phyloP scores from a whole-genome alignment of 2,797 vertebrate species.

The Decapterus maruadsi region DNA sequence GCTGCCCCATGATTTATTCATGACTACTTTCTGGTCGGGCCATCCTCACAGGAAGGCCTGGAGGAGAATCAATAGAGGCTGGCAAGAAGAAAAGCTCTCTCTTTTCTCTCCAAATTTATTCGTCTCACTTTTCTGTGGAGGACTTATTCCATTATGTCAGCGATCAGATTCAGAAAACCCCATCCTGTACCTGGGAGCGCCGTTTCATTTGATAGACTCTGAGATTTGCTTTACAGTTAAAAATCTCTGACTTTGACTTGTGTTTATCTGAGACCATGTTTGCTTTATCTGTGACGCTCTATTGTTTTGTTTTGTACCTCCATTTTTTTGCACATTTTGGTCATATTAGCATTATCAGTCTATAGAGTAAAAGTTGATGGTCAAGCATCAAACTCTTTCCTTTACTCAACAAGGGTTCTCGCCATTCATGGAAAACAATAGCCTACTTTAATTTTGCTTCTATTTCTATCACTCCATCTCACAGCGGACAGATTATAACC shows the following conservation, averaged over 20 bases:
- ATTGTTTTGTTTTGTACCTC: not conserved
- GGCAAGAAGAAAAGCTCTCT: slow-evolving; percentile 38
- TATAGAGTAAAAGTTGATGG: too few species aligned
- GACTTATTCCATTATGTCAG: slow-evolving; percentile 37
- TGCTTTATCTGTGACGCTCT: too few species aligned
- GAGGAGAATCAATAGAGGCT: slow-evolving; percentile 68
- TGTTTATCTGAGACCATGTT: too few species aligned
- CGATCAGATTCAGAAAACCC: slow-evolving; percentile 12
- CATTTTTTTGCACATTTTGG: too few species aligned
- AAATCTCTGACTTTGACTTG: not conserved
- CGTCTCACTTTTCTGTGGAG: slow-evolving; percentile 25
- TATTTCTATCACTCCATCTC: too few species aligned
- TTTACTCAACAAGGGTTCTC: too few species aligned
- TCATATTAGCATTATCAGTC: too few species aligned
- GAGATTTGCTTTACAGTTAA: not conserved
- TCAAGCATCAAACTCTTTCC: too few species aligned
- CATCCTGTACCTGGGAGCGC: slow-evolving; percentile 3
- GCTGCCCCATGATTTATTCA: slow-evolving; percentile 80
- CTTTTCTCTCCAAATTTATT: slow-evolving; percentile 30
- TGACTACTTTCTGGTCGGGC: slow-evolving; percentile 51
- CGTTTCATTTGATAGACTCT: not conserved
- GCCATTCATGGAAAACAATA: too few species aligned
- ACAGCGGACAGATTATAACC: not conserved
- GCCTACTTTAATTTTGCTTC: too few species aligned
- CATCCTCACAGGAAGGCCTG: slow-evolving; percentile 55